Base-by-base conservation (phyloP, 1,140 invertebrate genomes). In the Fopius arisanus region DNA sequence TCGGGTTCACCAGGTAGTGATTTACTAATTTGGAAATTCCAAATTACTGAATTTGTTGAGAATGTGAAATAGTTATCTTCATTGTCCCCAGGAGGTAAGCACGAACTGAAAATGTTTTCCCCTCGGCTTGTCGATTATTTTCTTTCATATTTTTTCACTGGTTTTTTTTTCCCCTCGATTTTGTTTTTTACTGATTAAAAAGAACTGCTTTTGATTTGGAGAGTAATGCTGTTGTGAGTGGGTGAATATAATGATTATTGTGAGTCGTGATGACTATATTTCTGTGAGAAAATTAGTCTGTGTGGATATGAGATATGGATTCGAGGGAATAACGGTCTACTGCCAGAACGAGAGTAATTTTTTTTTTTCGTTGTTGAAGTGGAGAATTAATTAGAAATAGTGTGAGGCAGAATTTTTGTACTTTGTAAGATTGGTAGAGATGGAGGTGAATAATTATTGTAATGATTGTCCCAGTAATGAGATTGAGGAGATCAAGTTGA, bases 41-140 rank as follows among this genome's bases (percentile, higher is more conserved):
- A 48, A 48, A 48, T 48, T 48, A n/a, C 43, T 48, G 14, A 48
- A 48, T n/a, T 48, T 16, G 43, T 48, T 19, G n/a, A 12, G 16
- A 48, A 48, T 48, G 43, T 48, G 43, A 48, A 48, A 48, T 48
- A 14, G 10, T 48, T 16, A 2, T 48, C 16, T 48, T 48, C 43
- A 16, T 87, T 84, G 82, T n/a, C n/a, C n/a, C n/a, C n/a, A 78
- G 79, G 79, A 85, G 81, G 81, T 84, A 82, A 87, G 80, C 80
- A 81, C 78, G 82, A 83, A 82, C 81, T 76, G 82, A n/a, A n/a
- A n/a, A n/a, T n/a, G n/a, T n/a, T 37, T 37, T 37, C 12, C 33
- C 31, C 33, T 37, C 33, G 3, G 9, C 12, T 37, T 37, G 33
- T 37, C 77, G 83, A 80, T 86, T 81, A 86, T 82, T 83, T 78